A percentile compares a stretch with the other conserved stretches of the same genome.
phyloP scores from a whole-genome alignment of 2,113 vertebrate genomes.

The Rhodinocichla rosea region DNA sequence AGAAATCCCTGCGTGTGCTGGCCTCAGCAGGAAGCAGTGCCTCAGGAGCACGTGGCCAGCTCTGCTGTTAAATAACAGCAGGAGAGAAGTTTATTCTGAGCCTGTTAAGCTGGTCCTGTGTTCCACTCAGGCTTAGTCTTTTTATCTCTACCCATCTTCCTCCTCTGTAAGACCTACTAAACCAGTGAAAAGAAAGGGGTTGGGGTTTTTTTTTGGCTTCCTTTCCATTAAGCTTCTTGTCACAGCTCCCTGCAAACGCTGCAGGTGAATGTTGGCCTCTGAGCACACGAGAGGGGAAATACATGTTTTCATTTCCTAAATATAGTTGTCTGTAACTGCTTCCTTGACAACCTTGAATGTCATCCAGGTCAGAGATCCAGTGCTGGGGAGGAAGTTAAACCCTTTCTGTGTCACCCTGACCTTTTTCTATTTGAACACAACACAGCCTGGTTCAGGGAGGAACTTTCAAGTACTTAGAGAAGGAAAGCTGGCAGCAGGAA shows the following conservation, averaged over 20 bases:
- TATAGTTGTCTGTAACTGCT: not conserved
- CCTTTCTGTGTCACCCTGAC: not conserved
- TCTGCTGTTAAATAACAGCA: conserved; percentile 1
- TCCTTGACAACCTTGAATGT: not conserved
- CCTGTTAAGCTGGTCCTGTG: conserved; percentile 32
- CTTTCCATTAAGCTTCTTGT: not conserved
- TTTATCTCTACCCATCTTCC: conserved; percentile 4
- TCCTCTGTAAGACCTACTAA: not conserved
- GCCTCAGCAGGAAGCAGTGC: not conserved
- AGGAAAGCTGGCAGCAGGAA: not conserved
- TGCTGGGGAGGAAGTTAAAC: not conserved
- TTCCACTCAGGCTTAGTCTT: conserved; percentile 1
- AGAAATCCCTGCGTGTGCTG: not conserved
- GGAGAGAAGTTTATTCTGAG: conserved; percentile 6
- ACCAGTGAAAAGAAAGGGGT: not conserved
- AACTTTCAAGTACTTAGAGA: not conserved
- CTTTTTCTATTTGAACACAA: not conserved
- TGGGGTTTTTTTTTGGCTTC: not conserved
- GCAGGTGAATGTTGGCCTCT: not conserved
- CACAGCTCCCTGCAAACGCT: not conserved
- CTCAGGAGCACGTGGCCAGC: not conserved
- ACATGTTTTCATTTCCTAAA: not conserved
- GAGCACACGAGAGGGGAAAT: not conserved
- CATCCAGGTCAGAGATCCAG: not conserved
- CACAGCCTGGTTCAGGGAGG: not conserved